A percentile compares a stretch with the other conserved stretches of the same genome.
phyloP scores from a whole-genome alignment of 2,113 vertebrate species.

The Callorhinus ursinus region DNA sequence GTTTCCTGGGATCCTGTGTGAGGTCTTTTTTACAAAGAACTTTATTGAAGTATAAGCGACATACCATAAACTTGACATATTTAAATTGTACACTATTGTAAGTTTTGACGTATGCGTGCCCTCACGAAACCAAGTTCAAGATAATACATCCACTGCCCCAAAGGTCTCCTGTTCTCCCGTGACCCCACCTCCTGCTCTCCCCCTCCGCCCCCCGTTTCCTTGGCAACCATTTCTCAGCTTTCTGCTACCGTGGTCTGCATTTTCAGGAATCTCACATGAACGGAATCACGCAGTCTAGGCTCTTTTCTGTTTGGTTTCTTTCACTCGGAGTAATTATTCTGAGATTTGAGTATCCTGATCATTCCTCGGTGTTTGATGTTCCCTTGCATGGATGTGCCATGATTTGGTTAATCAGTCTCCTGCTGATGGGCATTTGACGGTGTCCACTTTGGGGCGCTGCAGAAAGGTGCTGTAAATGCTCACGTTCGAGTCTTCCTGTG shows the following conservation, averaged over 20 bases:
- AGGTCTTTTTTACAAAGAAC: neutral
- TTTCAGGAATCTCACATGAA: neutral
- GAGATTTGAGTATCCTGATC: fast-evolving
- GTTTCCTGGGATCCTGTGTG: fast-evolving
- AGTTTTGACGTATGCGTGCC: fast-evolving
- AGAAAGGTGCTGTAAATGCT: fast-evolving
- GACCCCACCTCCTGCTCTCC: neutral
- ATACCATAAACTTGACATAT: fast-evolving
- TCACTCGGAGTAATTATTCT: fast-evolving
- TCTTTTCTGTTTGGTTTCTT: neutral
- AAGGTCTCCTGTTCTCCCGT: fast-evolving
- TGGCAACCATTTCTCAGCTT: fast-evolving
- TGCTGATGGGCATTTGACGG: fast-evolving
- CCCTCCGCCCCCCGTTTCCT: neutral
- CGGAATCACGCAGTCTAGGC: fast-evolving
- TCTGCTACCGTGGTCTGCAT: neutral
- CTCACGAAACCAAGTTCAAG: neutral
- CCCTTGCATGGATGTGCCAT: fast-evolving
- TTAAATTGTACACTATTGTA: fast-evolving
- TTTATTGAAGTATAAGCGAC: fast-evolving
- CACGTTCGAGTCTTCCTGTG: fast-evolving
- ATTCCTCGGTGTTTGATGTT: fast-evolving
- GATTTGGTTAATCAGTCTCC: fast-evolving
- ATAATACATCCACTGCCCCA: fast-evolving
- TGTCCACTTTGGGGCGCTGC: fast-evolving